Percentiles rank a stretch among this genome's conserved stretches.
Conservation (phyloP, 2,113 vertebrate genomes). For the Ophthalmotilapia sp. region DNA sequence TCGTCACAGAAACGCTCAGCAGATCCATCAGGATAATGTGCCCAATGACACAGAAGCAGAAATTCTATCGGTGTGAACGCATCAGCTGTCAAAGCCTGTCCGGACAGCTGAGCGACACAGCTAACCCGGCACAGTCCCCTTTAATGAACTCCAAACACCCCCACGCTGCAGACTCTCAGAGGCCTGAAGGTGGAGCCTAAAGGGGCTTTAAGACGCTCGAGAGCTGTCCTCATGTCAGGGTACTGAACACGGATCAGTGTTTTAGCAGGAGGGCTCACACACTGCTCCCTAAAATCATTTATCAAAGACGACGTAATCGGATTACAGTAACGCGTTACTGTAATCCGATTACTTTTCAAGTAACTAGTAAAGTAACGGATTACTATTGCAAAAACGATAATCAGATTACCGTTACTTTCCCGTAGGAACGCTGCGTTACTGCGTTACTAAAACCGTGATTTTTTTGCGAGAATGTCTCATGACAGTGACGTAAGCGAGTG, state of each 20-base stretch:
- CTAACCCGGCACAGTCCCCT: neutral
- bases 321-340: too few relatives aligned
- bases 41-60: neutral
- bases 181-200: neutral
- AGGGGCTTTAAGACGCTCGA: neutral
- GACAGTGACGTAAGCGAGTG: too few relatives aligned
- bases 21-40: neutral
- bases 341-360: fast-evolving
- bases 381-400: too few relatives aligned
- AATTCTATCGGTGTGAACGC: neutral
- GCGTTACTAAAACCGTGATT: too few relatives aligned
- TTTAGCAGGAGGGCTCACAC: neutral
- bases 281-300: neutral
- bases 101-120: neutral
- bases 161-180: neutral
- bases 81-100: neutral
- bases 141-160: neutral
- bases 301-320: neutral
- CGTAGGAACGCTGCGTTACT: too few relatives aligned
- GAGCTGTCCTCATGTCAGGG: neutral
- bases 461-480: too few relatives aligned
- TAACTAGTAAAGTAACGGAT: too few relatives aligned
- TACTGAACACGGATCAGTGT: neutral
- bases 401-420: too few relatives aligned
- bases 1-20: neutral